These are phyloP conservation scores for Diceros bicornis DNA, from an alignment of 2,797 vertebrate species.

Conservation along the genomic window DNA sequence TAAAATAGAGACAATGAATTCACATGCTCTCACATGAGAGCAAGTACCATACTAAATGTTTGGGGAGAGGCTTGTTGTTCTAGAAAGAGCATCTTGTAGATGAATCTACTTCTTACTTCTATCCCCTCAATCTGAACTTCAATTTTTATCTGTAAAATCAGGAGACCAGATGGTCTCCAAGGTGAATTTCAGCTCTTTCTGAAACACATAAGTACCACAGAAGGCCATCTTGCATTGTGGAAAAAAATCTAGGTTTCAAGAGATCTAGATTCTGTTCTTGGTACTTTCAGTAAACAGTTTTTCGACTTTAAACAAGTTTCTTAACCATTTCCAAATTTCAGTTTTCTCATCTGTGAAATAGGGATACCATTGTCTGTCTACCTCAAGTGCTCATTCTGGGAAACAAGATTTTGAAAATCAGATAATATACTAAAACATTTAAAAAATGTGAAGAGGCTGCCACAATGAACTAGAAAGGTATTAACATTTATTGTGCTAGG, in stretches of 20 bases:
- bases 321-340: constrained; percentile 18
- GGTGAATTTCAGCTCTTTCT: not conserved
- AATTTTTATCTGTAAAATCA: not conserved
- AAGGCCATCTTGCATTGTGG: not conserved
- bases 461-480: not conserved
- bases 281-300: not conserved
- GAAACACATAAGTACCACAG: not conserved
- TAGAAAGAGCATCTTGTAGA: not conserved
- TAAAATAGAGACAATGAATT: not conserved
- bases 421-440: not conserved
- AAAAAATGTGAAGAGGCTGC: not conserved
- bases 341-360: not conserved
- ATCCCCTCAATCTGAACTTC: not conserved
- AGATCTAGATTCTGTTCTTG: not conserved
- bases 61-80: not conserved
- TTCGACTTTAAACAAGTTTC: not conserved
- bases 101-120: not conserved
- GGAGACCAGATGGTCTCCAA: not conserved
- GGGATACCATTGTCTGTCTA: not conserved
- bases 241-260: not conserved
- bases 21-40: not conserved
- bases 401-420: constrained; percentile 14
- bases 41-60: not conserved
- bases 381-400: not conserved
- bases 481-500: not conserved